phyloP scores from a whole-genome alignment of 2,888 invertebrate genomes.

The Trachelus stipa region DNA sequence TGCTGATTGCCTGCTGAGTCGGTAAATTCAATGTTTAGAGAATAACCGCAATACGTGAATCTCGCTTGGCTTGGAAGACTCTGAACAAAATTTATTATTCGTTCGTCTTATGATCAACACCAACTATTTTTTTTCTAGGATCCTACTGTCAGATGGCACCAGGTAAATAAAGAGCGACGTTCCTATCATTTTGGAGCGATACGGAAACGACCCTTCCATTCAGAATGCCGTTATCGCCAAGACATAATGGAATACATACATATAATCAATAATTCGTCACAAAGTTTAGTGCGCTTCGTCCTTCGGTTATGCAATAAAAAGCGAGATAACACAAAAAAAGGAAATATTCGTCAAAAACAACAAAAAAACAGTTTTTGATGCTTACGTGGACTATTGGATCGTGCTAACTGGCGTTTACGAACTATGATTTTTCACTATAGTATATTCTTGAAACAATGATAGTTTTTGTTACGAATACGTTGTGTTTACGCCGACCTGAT shows the following conservation, averaged over 20 bases:
- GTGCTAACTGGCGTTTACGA: background rate
- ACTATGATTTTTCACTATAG: background rate
- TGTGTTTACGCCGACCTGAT: background rate
- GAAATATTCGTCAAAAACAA: background rate
- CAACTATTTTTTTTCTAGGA: conserved; percentile 45
- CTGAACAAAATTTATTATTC: background rate
- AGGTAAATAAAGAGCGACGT: conserved; percentile 45
- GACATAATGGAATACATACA: background rate
- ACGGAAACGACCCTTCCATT: background rate
- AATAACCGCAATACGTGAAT: background rate
- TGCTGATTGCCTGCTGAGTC: background rate
- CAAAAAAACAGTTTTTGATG: background rate
- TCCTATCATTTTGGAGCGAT: background rate
- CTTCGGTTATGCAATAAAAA: background rate
- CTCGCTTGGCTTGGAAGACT: background rate
- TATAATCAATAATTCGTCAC: background rate
- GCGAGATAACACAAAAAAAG: background rate
- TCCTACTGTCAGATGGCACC: conserved; percentile 60
- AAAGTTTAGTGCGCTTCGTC: background rate
- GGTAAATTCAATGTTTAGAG: background rate
- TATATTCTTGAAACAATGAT: background rate
- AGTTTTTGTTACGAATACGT: background rate
- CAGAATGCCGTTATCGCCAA: background rate
- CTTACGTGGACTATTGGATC: background rate
- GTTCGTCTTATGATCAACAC: conserved; percentile 5